Conservation (phyloP, 2,888 invertebrate genomes). For the Calameuta filiformis region DNA sequence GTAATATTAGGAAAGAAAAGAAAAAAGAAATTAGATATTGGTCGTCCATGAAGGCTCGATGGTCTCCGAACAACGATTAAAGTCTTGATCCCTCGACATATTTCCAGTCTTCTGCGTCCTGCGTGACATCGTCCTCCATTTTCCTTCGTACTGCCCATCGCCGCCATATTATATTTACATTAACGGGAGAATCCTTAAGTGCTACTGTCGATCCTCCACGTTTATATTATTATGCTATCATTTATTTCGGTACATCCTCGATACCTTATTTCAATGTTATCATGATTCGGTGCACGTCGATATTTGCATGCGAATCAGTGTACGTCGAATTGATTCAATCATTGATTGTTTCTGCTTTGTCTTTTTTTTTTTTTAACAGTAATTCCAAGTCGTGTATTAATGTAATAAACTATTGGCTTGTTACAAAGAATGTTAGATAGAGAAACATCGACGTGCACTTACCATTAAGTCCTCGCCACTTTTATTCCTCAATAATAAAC, state of each 20-base stretch:
- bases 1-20: not conserved
- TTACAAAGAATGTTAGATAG: not conserved
- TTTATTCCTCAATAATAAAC: not conserved
- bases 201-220: slow-evolving; percentile 12
- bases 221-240: slow-evolving; percentile 16
- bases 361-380: not conserved
- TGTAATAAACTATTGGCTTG: not conserved
- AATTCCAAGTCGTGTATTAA: not conserved
- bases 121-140: not conserved
- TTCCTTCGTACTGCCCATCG: not conserved
- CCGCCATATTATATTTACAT: slow-evolving; percentile 15
- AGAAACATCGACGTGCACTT: not conserved
- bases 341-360: not conserved
- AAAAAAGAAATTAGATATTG: not conserved
- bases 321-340: not conserved
- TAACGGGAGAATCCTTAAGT: slow-evolving; percentile 15
- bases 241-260: not conserved
- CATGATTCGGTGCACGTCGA: not conserved
- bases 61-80: not conserved
- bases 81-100: not conserved
- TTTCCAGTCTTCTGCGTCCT: not conserved
- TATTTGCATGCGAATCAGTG: not conserved
- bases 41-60: not conserved
- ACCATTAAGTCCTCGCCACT: not conserved
- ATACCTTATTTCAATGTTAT: not conserved